A percentile compares a stretch with the other conserved stretches of the same genome.
phyloP scores from a whole-genome alignment of 2,888 invertebrate species.

The Hyalella azteca region DNA sequence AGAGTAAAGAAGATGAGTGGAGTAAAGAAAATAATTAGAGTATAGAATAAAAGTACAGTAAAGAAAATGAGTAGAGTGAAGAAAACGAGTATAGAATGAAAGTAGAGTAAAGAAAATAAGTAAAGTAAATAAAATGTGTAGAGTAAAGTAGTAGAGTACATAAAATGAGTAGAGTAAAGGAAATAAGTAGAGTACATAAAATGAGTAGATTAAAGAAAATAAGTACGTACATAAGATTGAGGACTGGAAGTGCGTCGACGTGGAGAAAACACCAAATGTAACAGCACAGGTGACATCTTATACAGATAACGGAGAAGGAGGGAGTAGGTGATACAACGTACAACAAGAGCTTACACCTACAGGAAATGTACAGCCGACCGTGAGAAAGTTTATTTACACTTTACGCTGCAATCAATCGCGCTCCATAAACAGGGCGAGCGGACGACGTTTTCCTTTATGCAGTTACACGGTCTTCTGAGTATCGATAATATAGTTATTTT shows the following conservation, averaged over 20 bases:
- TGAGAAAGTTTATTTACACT: too few species aligned
- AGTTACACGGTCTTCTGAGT: not conserved
- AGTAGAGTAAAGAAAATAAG: too few species aligned
- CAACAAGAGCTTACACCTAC: constrained; percentile 4
- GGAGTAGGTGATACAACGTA: constrained; percentile 18
- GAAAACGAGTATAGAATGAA: too few species aligned
- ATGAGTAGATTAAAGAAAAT: not conserved
- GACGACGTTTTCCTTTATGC: not conserved
- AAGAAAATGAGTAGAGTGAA: too few species aligned
- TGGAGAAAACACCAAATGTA: constrained; percentile 7
- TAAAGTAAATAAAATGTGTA: too few species aligned
- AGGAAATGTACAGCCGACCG: constrained; percentile 21
- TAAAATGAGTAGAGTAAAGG: too few species aligned
- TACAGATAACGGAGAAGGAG: too few species aligned
- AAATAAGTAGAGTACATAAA: too few species aligned
- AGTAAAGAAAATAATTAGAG: too few species aligned
- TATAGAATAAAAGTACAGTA: too few species aligned
- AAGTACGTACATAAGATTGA: not conserved
- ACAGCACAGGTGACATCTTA: not conserved
- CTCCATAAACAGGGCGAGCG: not conserved
- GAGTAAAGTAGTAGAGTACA: too few species aligned
- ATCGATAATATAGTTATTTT: not conserved
- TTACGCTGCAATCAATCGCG: not conserved
- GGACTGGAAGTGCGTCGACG: not conserved
- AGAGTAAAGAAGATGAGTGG: too few species aligned